These are phyloP conservation scores for Trichonephila clavata DNA, from an alignment of 1,140 invertebrate genomes.

Conservation along the genomic window DNA sequence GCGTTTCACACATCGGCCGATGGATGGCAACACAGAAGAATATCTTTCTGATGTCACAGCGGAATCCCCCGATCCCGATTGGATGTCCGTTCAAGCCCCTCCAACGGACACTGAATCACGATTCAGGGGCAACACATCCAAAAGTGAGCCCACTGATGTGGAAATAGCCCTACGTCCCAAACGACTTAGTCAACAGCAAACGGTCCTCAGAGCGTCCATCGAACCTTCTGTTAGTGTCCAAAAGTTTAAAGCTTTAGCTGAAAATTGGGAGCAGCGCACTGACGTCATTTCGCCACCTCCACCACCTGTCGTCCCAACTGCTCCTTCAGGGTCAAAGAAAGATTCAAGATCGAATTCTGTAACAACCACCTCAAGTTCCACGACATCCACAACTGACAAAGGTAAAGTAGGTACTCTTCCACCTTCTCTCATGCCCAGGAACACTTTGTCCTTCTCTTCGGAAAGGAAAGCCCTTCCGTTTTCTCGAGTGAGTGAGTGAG, in stretches of 20 bases:
- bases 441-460: not conserved
- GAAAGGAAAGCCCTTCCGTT: not conserved
- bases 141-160: not conserved
- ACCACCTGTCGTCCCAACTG: slow-evolving; percentile 36
- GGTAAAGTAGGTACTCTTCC: slow-evolving; percentile 50
- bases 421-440: slow-evolving; percentile 60
- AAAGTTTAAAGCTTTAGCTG: slow-evolving; percentile 81
- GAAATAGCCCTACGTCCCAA: slow-evolving; percentile 65
- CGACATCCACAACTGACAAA: slow-evolving; percentile 34
- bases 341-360: slow-evolving; percentile 11
- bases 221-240: slow-evolving; percentile 78
- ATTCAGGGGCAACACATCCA: not conserved
- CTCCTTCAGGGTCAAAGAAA: not conserved
- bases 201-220: slow-evolving; percentile 50
- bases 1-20: slow-evolving; percentile 13
- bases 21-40: slow-evolving; percentile 33
- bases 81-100: slow-evolving; percentile 23
- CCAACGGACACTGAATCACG: slow-evolving; percentile 22
- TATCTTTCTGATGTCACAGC: slow-evolving; percentile 67
- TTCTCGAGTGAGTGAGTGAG: no score
- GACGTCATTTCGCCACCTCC: slow-evolving; percentile 77
- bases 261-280: slow-evolving; percentile 81
- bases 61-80: slow-evolving; percentile 69
- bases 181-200: slow-evolving; percentile 70
- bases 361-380: slow-evolving; percentile 16